A percentile compares a stretch with the other conserved stretches of the same genome.
These are phyloP conservation scores for Metaphire vulgaris DNA, from an alignment of 1,140 invertebrate species.

Conservation along the genomic window DNA sequence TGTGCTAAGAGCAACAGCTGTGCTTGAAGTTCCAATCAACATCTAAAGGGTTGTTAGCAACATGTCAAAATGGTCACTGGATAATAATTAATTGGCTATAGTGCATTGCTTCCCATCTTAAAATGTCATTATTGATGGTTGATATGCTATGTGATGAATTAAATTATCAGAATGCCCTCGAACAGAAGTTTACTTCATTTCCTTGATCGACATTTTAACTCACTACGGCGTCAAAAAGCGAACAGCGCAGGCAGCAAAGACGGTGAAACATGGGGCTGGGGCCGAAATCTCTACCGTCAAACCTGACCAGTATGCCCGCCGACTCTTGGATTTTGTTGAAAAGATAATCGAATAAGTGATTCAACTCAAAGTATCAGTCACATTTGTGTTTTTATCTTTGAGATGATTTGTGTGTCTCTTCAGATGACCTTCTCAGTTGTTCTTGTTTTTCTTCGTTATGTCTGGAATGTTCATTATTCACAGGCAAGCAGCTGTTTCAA, in stretches of 20 bases:
- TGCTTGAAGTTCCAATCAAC: too few species aligned
- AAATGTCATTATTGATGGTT: too few species aligned
- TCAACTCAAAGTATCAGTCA: background rate
- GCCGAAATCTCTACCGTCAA: slow-evolving; percentile 68
- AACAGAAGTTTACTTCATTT: slow-evolving; percentile 88
- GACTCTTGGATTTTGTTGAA: slow-evolving; percentile 93
- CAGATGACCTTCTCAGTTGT: background rate
- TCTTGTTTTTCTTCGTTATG: background rate
- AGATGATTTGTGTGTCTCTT: background rate
- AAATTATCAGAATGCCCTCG: background rate
- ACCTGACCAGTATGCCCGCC: slow-evolving; percentile 72
- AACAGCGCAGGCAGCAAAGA: slow-evolving; percentile 84
- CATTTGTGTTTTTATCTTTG: background rate
- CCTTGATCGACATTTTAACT: slow-evolving; percentile 90
- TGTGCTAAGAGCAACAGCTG: too few species aligned
- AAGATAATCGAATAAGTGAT: slow-evolving; percentile 4
- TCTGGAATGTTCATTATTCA: background rate
- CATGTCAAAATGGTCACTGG: too few species aligned
- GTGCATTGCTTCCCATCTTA: too few species aligned
- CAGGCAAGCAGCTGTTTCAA: too few species aligned
- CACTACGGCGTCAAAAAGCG: slow-evolving; percentile 84
- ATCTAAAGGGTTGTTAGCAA: too few species aligned
- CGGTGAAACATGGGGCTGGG: slow-evolving; percentile 95
- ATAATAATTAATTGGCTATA: too few species aligned
- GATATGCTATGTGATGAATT: too few species aligned